A percentile compares a stretch with the other conserved stretches of the same genome.
Evolutionary conservation across 2,888 invertebrate genomes (phyloP).

Genomic region (Xestia c-nigrum): DNA sequence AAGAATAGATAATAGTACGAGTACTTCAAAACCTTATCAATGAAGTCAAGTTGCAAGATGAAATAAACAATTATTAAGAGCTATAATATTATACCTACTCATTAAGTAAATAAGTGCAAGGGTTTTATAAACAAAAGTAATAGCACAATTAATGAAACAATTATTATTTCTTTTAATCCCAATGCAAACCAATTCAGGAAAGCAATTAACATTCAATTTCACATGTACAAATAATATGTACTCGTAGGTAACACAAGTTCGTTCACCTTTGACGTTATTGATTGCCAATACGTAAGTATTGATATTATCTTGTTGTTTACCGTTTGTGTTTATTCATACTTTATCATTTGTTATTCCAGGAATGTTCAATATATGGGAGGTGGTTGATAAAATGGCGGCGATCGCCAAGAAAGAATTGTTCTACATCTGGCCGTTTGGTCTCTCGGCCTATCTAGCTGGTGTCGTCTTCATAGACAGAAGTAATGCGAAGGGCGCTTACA

Average conservation of each 20-base stretch:
- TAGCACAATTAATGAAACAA: conserved; percentile 16
- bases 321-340: conserved; percentile 1
- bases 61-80: not conserved
- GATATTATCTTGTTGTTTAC: conserved; percentile 31
- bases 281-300: conserved; percentile 39
- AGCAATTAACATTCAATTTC: conserved; percentile 34
- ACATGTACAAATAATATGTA: conserved; percentile 16
- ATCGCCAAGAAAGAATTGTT: conserved; percentile 92
- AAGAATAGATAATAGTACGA: not conserved
- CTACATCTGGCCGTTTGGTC: conserved; percentile 92
- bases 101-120: not conserved
- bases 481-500: conserved; percentile 89
- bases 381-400: conserved; percentile 89
- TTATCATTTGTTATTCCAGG: conserved; percentile 78
- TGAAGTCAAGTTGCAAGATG: not conserved
- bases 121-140: not conserved
- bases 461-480: conserved; percentile 92
- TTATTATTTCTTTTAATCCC: conserved; percentile 15
- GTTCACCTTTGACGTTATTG: conserved; percentile 41
- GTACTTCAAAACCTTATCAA: not conserved
- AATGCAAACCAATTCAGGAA: conserved; percentile 29
- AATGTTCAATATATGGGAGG: conserved; percentile 92
- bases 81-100: not conserved
- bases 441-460: conserved; percentile 91
- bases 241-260: conserved; percentile 18